Percentiles rank a stretch among this genome's conserved stretches.
phyloP scores from a whole-genome alignment of 2,888 invertebrate genomes.

The Iphiclides podalirius region DNA sequence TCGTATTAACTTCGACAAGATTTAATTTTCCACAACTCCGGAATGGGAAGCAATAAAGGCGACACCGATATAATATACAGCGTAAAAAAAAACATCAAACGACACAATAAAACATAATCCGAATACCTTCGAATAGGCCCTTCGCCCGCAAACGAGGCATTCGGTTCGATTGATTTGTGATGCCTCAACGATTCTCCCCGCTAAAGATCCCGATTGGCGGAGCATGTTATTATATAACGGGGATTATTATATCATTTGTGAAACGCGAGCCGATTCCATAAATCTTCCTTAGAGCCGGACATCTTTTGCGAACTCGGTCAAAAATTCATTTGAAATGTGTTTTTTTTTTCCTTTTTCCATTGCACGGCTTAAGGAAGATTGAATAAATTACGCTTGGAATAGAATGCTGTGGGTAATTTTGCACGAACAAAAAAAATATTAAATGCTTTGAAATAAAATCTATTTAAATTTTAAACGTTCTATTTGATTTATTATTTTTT shows the following conservation, averaged over 20 bases:
- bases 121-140: conserved; percentile 16
- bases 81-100: conserved; percentile 15
- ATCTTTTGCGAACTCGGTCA: conserved; percentile 17
- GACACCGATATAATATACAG: conserved; percentile 5
- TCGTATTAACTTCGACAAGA: no score
- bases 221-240: conserved; percentile 26
- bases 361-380: conserved; percentile 5
- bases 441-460: no score
- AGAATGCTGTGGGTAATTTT: no score
- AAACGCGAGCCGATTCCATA: conserved; percentile 23
- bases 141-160: conserved; percentile 29
- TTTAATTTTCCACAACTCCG: not conserved
- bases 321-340: conserved; percentile 14
- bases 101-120: conserved; percentile 22
- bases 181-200: conserved; percentile 29
- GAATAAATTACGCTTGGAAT: no score
- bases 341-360: conserved; percentile 11
- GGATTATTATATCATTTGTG: conserved; percentile 31
- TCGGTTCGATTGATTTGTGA: conserved; percentile 25
- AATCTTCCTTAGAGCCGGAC: conserved; percentile 24
- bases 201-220: conserved; percentile 33
- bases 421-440: no score
- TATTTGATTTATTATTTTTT: no score
- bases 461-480: no score
- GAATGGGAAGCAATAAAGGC: not conserved